These are phyloP conservation scores for Silurus aristotelis DNA, from an alignment of 2,797 vertebrate genomes.

Conservation along the genomic window DNA sequence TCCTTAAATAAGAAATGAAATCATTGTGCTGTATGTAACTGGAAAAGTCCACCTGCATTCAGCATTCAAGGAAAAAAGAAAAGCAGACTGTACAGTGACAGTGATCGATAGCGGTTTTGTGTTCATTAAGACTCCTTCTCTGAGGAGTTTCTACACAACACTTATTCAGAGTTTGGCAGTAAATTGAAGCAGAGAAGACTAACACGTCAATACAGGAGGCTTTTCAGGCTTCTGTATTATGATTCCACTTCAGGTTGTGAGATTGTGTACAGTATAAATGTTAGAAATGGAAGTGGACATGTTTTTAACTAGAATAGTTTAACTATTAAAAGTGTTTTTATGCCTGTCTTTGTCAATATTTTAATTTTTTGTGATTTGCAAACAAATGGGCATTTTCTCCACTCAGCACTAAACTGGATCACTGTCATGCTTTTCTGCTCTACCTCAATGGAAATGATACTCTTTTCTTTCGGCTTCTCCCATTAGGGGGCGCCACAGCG, in stretches of 20 bases:
- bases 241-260: too few relatives aligned
- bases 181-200: background rate
- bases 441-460: background rate
- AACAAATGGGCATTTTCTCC: background rate
- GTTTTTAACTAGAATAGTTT: background rate
- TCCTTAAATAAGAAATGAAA: background rate
- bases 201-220: background rate
- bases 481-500: too few relatives aligned
- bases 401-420: background rate
- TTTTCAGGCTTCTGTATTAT: background rate
- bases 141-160: background rate
- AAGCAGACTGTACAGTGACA: slow-evolving; percentile 7
- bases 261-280: background rate
- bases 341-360: background rate
- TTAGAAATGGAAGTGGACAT: background rate
- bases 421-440: background rate
- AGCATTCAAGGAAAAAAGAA: slow-evolving; percentile 3
- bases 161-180: background rate
- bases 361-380: too few relatives aligned
- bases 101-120: background rate
- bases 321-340: background rate
- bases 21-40: background rate
- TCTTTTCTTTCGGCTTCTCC: too few relatives aligned
- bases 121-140: slow-evolving; percentile 5
- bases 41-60: background rate